Conservation (phyloP, 64 coral and sea anemone species). For the Dendronephthya gigantea region DNA sequence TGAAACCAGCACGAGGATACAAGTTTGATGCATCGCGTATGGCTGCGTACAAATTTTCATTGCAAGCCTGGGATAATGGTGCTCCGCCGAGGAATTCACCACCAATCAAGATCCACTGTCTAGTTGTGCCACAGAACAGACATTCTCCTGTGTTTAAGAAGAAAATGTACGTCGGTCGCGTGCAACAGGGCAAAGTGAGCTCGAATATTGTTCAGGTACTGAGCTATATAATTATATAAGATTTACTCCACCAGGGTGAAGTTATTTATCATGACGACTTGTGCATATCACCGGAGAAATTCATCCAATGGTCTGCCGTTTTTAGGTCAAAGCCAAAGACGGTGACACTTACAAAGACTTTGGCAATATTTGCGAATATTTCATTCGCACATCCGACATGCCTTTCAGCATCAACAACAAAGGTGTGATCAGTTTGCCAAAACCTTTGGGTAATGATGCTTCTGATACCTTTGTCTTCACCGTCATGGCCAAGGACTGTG, state of each 20-base stretch:
- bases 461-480: slow-evolving; percentile 46
- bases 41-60: slow-evolving; percentile 60
- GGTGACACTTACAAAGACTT: slow-evolving; percentile 53
- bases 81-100: slow-evolving; percentile 37
- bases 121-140: slow-evolving; percentile 68
- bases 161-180: slow-evolving; percentile 42
- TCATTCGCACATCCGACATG: slow-evolving; percentile 35
- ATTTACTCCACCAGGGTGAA: too few relatives aligned
- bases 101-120: slow-evolving; percentile 58
- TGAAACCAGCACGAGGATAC: slow-evolving; percentile 39
- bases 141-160: slow-evolving; percentile 61
- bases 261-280: too few relatives aligned
- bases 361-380: slow-evolving; percentile 70
- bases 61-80: slow-evolving; percentile 64
- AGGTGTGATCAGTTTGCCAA: slow-evolving; percentile 48
- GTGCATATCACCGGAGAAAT: not conserved
- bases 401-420: slow-evolving; percentile 54
- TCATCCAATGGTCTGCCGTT: not conserved
- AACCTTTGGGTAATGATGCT: slow-evolving; percentile 44
- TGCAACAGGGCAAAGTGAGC: slow-evolving; percentile 38
- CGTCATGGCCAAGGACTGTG: slow-evolving; percentile 74
- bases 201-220: slow-evolving; percentile 56
- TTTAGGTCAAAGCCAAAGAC: slow-evolving; percentile 62
- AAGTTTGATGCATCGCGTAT: slow-evolving; percentile 61
- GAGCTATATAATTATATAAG: too few relatives aligned